Evolutionary conservation across 2,113 vertebrate genomes (phyloP).

Genomic region (Stigmatopora argus): DNA sequence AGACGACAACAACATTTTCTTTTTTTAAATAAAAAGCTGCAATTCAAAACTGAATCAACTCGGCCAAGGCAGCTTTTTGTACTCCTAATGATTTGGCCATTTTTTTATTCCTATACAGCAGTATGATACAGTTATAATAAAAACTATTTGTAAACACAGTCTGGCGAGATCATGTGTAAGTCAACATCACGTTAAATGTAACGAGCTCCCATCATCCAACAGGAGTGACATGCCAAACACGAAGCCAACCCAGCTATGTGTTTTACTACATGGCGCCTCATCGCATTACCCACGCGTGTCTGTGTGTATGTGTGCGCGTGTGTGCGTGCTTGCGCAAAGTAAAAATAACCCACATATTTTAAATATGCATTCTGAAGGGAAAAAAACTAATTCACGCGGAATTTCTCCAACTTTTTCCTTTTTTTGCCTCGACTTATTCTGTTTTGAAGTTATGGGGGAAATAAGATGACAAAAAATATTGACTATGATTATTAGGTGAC

Average conservation of each 20-base stretch:
- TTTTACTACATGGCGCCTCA: background rate
- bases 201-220: constrained; percentile 3
- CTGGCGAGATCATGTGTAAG: background rate
- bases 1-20: background rate
- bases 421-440: background rate
- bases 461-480: background rate
- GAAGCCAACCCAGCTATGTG: background rate
- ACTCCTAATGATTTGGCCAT: background rate
- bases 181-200: background rate
- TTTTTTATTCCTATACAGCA: too few species aligned
- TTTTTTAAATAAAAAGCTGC: background rate
- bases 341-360: background rate
- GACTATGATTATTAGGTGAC: background rate
- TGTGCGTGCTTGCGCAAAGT: background rate
- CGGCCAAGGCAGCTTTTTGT: too few species aligned
- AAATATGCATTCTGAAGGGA: background rate
- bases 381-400: background rate
- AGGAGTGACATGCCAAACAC: background rate
- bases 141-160: background rate
- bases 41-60: too few species aligned
- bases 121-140: background rate
- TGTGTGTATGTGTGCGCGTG: background rate
- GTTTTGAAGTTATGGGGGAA: background rate
- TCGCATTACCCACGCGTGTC: background rate
- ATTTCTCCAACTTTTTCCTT: background rate